Base-by-base conservation (phyloP, 2,113 vertebrate genomes). In the Otocyon megalotis region DNA sequence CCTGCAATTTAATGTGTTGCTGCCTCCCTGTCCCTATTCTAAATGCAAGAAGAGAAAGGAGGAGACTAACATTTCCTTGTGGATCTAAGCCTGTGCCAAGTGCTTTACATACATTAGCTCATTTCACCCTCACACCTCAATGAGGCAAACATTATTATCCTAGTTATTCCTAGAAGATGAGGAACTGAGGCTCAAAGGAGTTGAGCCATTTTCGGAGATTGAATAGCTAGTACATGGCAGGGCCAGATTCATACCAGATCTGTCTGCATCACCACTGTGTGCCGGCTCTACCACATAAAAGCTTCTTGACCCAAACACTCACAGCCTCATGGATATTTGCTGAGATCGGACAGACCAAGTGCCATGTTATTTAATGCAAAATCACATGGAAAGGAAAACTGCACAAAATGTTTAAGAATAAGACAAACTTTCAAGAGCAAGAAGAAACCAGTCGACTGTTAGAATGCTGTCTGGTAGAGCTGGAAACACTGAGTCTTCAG, bases 161-260 rank as follows among this genome's bases (percentile, higher is more conserved):
- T 43, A 14, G 9, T 84, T 95, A 62, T 96, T 43, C 43, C 43
- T 43, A 43, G n/a, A 92, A 85, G 28, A 88, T 77, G 50, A 96
- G 53, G 48, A 95, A 95, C 54, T 28, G 35, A 93, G 58, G 71
- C 93, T 94, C 82, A 95, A 81, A 97, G 72, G 95, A 67, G 3
- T 53, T 81, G 67, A 88, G 53, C 30, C 8, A 56, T 92, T 91
- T 94, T 91, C 43, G 32, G 24, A 92, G 65, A 92, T 35, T 48
- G 69, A 81, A 90, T 7, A 95, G 60, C 12, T 53, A 92, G 28
- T 43, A 71, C 2, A 8, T 76, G 58, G 56, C 50, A 90, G 16
- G 92, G 48, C 0, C 69, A 19, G 86, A 94, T 83, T 96, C 89
- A 90, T 54, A 94, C 53, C 43, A 72, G 10, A 54, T 63, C 85